Base-by-base conservation (phyloP, 2,888 invertebrate species). In the Prenolepis imparis region DNA sequence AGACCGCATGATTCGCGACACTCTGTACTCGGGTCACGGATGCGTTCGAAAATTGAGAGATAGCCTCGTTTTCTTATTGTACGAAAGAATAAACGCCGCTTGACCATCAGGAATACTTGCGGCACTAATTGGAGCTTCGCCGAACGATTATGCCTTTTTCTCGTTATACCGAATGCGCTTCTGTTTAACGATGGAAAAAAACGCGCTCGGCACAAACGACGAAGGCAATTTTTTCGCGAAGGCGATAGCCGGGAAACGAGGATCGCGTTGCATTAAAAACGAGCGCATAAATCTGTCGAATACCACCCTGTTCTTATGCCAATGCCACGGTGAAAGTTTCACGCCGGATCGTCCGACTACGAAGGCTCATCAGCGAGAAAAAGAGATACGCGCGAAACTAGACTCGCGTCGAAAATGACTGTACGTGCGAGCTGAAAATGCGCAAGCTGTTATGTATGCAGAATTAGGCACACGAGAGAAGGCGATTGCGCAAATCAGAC, bases 261-360 rank as follows among this genome's bases (percentile, higher is more conserved):
- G 48, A 68, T 63, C 57, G 28, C 11, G 28, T 28, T 15, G 21
- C 67, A 61, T 77, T 83, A 21, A 39, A 67, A 80, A 32, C 39
- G 18, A 70, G 32, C 78, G 55, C 73, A 63, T 81, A 82, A 82
- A 77, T 66, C 82, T 77, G 70, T 75, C 66, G 67, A 81, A 39
- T 72, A 39, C 72, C 41, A 32, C 21, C 75, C 63, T 86, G 75
- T 85, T 90, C 84, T 75, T 55, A n/a, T 52, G 44, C 36, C 28
- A 48, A 36, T 57, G 28, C 24, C 48, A 61, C 67, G 82, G 90
- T 89, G 89, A 90, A 89, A 89, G 90, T 89, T 73, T 72, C 73
- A 55, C 67, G 74, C 70, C 39, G 55, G 52, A n/a, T 15, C 52
- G 32, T 63, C 68, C 36, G 21, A 63, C 28, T 11, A 24, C 66